Percentiles rank a stretch among this genome's conserved stretches.
phyloP scores from a whole-genome alignment of 2,888 invertebrate species.

The Lottia scabra region DNA sequence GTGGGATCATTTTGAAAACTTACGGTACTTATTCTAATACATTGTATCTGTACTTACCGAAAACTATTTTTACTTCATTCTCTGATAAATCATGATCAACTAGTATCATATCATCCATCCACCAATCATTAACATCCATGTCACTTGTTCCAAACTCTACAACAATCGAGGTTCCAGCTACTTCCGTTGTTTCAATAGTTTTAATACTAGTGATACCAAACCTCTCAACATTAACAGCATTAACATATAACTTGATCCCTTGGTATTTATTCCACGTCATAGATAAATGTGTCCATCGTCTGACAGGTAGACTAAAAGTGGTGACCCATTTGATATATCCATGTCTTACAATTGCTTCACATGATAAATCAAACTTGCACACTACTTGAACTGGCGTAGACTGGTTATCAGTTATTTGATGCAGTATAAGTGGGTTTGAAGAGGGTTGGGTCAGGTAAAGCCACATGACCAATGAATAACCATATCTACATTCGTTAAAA shows the following conservation, averaged over 20 bases:
- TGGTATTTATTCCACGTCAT: conserved; percentile 27
- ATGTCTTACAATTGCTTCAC: not conserved
- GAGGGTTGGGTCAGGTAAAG: conserved; percentile 10
- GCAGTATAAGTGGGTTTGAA: not conserved
- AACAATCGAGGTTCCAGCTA: not conserved
- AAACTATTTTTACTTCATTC: not conserved
- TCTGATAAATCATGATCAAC: conserved; percentile 12
- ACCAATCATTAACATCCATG: not conserved
- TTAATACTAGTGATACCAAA: conserved; percentile 5
- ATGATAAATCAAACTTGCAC: not conserved
- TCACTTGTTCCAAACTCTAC: not conserved
- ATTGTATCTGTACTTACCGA: not conserved
- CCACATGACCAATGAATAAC: conserved; percentile 26
- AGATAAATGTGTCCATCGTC: conserved; percentile 23
- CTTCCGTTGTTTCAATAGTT: not conserved
- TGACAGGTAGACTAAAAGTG: conserved; percentile 18
- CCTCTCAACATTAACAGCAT: conserved; percentile 22
- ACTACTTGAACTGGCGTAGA: not conserved
- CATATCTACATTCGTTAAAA: conserved; percentile 23
- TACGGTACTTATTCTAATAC: too few species aligned
- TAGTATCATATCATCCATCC: conserved; percentile 15
- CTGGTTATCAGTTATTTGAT: not conserved
- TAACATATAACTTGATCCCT: conserved; percentile 24
- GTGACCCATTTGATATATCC: conserved; percentile 12
- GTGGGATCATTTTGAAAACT: not conserved